phyloP scores from a whole-genome alignment of 2,888 invertebrate genomes.

The Tuberolachnus salignus region DNA sequence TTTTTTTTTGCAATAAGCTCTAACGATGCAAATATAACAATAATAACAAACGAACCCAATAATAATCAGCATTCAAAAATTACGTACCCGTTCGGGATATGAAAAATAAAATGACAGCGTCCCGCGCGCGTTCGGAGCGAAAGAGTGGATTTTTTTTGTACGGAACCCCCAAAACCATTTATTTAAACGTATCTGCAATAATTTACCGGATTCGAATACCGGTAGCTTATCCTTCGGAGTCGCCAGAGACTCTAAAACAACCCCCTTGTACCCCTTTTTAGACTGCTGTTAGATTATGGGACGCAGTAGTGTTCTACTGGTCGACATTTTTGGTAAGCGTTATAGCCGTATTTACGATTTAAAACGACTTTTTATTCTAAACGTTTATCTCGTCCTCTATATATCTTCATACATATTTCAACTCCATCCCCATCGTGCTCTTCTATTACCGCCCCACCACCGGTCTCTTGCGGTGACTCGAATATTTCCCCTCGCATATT shows the following conservation, averaged over 20 bases:
- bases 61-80: conserved; percentile 11
- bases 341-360: conserved; percentile 38
- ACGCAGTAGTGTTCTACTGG: conserved; percentile 14
- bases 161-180: not conserved
- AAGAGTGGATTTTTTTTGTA: conserved; percentile 28
- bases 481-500: not conserved
- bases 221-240: conserved; percentile 31
- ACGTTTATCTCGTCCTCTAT: conserved; percentile 22
- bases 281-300: conserved; percentile 1
- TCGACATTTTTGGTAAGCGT: conserved; percentile 22
- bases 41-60: conserved; percentile 3
- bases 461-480: too few species aligned
- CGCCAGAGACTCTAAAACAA: conserved; percentile 30
- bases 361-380: conserved; percentile 38
- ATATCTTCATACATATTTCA: conserved; percentile 13
- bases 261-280: conserved; percentile 4
- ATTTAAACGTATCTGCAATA: conserved; percentile 37
- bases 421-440: too few species aligned
- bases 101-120: conserved; percentile 12
- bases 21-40: not conserved
- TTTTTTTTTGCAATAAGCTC: not conserved
- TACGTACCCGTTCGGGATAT: not conserved
- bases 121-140: not conserved
- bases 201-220: conserved; percentile 21
- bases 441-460: not conserved